Conservation (phyloP, 2,797 vertebrate genomes). For the Micropoecilia bifurca region DNA sequence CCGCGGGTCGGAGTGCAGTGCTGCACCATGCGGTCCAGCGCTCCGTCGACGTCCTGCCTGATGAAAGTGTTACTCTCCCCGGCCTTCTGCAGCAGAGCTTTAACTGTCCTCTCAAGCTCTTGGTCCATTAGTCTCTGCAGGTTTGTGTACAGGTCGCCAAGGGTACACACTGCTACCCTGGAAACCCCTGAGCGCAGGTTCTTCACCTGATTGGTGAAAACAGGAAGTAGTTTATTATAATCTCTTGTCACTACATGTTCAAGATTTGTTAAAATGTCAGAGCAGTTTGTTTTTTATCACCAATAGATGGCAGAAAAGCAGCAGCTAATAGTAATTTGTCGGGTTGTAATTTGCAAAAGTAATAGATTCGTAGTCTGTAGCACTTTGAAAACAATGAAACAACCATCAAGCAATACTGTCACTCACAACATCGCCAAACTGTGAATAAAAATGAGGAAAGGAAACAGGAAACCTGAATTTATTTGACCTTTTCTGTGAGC, state of each 20-base stretch:
- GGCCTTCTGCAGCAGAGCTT: constrained; percentile 91
- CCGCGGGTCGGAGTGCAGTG: constrained; percentile 91
- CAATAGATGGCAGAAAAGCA: constrained; percentile 7
- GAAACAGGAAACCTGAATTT: background rate
- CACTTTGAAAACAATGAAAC: background rate
- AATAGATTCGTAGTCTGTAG: background rate
- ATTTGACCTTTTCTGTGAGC: background rate
- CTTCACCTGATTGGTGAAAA: constrained; percentile 85
- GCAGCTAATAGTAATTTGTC: background rate
- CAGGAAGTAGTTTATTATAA: background rate
- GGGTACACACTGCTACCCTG: constrained; percentile 89
- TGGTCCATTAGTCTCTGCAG: constrained; percentile 94
- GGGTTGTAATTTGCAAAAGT: background rate
- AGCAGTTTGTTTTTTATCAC: background rate
- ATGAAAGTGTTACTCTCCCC: constrained; percentile 93
- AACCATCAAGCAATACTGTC: background rate
- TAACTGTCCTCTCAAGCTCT: constrained; percentile 90
- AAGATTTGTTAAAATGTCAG: background rate
- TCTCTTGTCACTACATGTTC: background rate
- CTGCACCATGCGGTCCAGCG: constrained; percentile 91
- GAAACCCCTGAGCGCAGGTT: constrained; percentile 95
- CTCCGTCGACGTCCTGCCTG: constrained; percentile 91
- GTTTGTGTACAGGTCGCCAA: constrained; percentile 89
- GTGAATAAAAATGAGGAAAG: background rate
- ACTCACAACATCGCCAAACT: background rate